A percentile compares a stretch with the other conserved stretches of the same genome.
Conservation (phyloP, 2,113 vertebrate genomes). For the Nothocercus julius region DNA sequence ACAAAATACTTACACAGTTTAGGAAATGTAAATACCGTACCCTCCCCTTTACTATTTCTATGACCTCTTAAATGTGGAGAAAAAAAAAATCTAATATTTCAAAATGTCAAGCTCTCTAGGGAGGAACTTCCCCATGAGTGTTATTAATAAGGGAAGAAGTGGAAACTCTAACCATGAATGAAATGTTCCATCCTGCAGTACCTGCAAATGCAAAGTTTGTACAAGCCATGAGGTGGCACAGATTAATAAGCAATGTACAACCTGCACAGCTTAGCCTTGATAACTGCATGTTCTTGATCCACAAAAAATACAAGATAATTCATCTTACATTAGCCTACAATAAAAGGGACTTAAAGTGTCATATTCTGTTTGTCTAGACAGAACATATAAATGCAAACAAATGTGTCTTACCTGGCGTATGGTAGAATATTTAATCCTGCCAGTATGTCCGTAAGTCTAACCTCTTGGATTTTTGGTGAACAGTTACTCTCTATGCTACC, state of each 20-base stretch:
- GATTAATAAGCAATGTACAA: background rate
- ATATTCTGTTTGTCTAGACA: background rate
- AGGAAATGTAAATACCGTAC: background rate
- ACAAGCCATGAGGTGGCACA: fast-evolving
- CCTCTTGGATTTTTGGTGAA: background rate
- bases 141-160: background rate
- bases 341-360: background rate
- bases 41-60: background rate
- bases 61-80: background rate
- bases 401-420: background rate
- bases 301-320: background rate
- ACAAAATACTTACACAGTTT: background rate
- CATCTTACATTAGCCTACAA: background rate
- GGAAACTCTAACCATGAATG: background rate
- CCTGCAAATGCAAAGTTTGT: background rate
- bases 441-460: background rate
- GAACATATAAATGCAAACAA: background rate
- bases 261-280: background rate
- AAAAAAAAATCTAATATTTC: background rate
- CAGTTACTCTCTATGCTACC: background rate
- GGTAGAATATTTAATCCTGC: background rate
- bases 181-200: background rate
- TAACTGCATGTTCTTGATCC: background rate
- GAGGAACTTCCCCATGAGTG: background rate
- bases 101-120: background rate